A percentile compares a stretch with the other conserved stretches of the same genome.
phyloP scores from a whole-genome alignment of 2,888 invertebrate species.

The Ecliptopera silaceata region DNA sequence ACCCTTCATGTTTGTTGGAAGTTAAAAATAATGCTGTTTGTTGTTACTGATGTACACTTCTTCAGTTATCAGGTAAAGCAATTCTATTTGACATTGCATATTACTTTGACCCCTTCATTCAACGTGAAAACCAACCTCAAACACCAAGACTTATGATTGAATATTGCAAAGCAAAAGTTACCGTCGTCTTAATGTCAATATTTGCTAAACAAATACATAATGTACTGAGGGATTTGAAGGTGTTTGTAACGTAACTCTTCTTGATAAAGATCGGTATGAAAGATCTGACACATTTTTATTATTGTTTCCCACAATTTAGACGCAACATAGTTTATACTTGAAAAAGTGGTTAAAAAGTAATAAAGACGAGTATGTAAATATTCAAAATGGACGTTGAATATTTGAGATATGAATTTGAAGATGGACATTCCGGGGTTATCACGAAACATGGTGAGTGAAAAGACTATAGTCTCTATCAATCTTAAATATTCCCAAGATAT shows the following conservation, averaged over 20 bases:
- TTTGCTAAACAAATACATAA: conserved; percentile 24
- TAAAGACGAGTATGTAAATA: not conserved
- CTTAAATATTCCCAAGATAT: too few relatives aligned
- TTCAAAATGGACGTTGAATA: conserved; percentile 66
- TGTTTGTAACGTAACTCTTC: conserved; percentile 24
- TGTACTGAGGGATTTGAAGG: conserved; percentile 29
- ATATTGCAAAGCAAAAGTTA: not conserved
- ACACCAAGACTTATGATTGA: not conserved
- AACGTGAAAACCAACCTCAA: not conserved
- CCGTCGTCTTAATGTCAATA: conserved; percentile 13
- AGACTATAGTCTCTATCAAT: too few relatives aligned
- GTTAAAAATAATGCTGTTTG: conserved; percentile 21
- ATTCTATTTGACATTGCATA: conserved; percentile 29
- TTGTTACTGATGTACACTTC: conserved; percentile 1
- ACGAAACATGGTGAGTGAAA: conserved; percentile 61
- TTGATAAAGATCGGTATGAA: conserved; percentile 30
- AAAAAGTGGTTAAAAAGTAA: not conserved
- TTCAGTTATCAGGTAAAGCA: conserved; percentile 21
- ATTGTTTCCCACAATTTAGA: conserved; percentile 20
- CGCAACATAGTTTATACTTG: conserved; percentile 10
- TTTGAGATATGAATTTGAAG: conserved; percentile 60
- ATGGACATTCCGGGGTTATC: conserved; percentile 62
- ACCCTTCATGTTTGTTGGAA: not conserved
- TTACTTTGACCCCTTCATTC: conserved; percentile 4
- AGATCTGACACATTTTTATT: conserved; percentile 31